Conservation (phyloP, 2,888 invertebrate species). For the Agonum fuliginosum region DNA sequence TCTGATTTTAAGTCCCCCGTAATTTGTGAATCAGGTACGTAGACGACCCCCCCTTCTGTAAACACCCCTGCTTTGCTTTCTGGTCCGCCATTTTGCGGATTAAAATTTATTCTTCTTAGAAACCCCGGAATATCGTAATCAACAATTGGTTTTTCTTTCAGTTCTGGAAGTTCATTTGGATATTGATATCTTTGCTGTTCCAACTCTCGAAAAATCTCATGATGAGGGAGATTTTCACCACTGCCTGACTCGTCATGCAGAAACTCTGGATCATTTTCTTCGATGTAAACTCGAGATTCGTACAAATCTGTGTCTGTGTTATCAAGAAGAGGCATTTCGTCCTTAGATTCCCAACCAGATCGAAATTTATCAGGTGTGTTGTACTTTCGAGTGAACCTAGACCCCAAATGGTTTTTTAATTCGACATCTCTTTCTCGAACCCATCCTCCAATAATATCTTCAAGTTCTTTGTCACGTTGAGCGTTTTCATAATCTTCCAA, state of each 20-base stretch:
- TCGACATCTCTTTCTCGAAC: conserved; percentile 66
- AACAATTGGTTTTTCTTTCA: conserved; percentile 56
- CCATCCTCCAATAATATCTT: conserved; percentile 59
- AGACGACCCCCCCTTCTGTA: conserved; percentile 79
- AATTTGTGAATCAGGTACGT: conserved; percentile 70
- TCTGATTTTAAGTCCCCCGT: conserved; percentile 62
- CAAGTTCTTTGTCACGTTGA: conserved; percentile 61
- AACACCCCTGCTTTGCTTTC: conserved; percentile 72
- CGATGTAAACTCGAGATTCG: conserved; percentile 77
- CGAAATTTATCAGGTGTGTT: conserved; percentile 74
- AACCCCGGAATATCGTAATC: conserved; percentile 61
- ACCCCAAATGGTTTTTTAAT: conserved; percentile 70
- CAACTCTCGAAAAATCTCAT: conserved; percentile 64
- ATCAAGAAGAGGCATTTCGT: conserved; percentile 64
- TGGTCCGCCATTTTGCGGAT: conserved; percentile 59
- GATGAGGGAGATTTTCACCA: conserved; percentile 67
- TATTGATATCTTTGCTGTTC: conserved; percentile 60
- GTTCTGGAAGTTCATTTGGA: conserved; percentile 51
- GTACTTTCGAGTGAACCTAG: conserved; percentile 71
- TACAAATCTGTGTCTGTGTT: conserved; percentile 69
- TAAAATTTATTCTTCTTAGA: conserved; percentile 56
- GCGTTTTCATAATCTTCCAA: conserved; percentile 62
- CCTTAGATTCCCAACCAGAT: conserved; percentile 71
- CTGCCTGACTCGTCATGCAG: conserved; percentile 69
- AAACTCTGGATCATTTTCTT: conserved; percentile 70